Evolutionary conservation across 2,797 vertebrate species (phyloP).

Genomic region (Thripadectes ignobilis): DNA sequence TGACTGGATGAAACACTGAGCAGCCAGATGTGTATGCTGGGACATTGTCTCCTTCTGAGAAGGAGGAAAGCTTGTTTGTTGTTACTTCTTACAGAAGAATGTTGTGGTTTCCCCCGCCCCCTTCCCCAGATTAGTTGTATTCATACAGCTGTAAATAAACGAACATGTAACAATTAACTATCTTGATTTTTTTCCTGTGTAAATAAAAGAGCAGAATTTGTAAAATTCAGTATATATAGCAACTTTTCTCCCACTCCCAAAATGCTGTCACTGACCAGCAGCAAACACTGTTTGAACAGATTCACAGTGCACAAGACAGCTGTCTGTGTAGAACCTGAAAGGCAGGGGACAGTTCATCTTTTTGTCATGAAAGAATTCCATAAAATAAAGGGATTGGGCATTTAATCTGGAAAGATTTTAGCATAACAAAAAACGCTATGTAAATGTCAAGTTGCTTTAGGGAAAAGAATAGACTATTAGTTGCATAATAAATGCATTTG

Average conservation of each 20-base stretch:
- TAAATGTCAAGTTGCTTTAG: not conserved
- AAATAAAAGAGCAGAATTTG: not conserved
- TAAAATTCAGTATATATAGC: not conserved
- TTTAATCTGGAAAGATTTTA: not conserved
- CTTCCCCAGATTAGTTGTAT: slow-evolving; percentile 6
- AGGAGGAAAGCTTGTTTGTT: slow-evolving; percentile 55
- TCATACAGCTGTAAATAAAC: slow-evolving; percentile 41
- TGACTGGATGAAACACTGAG: not conserved
- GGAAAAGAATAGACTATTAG: not conserved
- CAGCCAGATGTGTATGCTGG: not conserved
- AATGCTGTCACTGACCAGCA: not conserved
- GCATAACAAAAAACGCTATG: not conserved
- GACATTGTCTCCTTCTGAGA: slow-evolving; percentile 55
- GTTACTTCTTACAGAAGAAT: slow-evolving; percentile 73
- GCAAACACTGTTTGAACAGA: not conserved
- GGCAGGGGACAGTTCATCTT: not conserved
- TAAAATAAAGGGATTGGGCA: not conserved
- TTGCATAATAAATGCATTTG: not conserved
- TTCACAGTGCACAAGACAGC: not conserved
- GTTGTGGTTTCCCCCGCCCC: not conserved
- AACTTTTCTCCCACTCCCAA: not conserved
- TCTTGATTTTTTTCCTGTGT: not conserved
- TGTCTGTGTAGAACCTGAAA: not conserved
- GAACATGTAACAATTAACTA: not conserved
- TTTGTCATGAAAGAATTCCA: not conserved